phyloP scores from a whole-genome alignment of 2,888 invertebrate species.

The Heteropelma amictum region DNA sequence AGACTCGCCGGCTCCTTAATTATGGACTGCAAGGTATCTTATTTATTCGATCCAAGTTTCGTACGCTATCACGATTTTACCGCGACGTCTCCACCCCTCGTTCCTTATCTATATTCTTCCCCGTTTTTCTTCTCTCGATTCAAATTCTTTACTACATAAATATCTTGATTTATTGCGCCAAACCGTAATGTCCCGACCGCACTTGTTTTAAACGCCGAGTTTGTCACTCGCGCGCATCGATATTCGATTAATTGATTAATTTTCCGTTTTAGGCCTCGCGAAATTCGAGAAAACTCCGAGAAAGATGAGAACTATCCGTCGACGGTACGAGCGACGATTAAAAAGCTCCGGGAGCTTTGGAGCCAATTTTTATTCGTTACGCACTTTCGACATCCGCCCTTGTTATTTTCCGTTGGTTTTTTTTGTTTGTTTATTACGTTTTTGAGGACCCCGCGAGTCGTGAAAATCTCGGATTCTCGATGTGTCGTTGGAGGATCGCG shows the following conservation, averaged over 20 bases:
- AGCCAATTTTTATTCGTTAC: conserved; percentile 1
- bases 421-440: background rate
- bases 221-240: background rate
- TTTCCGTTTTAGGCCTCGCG: conserved; percentile 9
- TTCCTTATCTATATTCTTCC: background rate
- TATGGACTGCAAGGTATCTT: background rate
- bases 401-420: background rate
- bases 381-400: conserved; percentile 14
- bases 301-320: conserved; percentile 5
- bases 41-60: background rate
- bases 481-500: background rate
- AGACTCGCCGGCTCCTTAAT: conserved; percentile 30
- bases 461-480: background rate
- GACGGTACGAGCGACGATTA: conserved; percentile 10
- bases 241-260: background rate
- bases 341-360: conserved; percentile 1
- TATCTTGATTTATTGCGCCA: background rate
- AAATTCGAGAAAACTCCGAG: background rate
- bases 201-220: background rate
- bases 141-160: background rate
- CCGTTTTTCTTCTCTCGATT: background rate
- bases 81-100: background rate
- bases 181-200: conserved; percentile 14
- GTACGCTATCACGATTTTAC: background rate
- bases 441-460: background rate